A percentile compares a stretch with the other conserved stretches of the same genome.
Evolutionary conservation across 2,797 vertebrate genomes (phyloP).

Genomic region (Cirrhinus molitorella): DNA sequence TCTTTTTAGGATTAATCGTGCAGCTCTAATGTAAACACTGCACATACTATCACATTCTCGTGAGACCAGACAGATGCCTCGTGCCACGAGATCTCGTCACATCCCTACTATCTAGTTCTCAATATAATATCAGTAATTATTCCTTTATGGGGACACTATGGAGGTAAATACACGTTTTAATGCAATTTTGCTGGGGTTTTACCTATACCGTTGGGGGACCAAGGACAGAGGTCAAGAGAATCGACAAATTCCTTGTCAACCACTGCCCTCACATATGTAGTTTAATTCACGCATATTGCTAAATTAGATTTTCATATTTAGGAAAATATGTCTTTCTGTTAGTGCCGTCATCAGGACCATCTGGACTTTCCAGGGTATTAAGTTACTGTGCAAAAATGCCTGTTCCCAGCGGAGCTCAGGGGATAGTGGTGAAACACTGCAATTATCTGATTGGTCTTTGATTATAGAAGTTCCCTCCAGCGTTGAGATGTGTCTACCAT

Average conservation of each 20-base stretch:
- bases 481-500: constrained; percentile 75
- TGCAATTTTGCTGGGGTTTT: neutral
- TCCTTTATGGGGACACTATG: neutral
- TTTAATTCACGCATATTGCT: constrained; percentile 59
- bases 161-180: neutral
- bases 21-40: too few species aligned
- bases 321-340: constrained; percentile 68
- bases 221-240: neutral
- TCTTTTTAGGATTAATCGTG: too few species aligned
- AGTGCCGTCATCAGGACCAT: constrained; percentile 73
- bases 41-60: too few species aligned
- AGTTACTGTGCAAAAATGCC: constrained; percentile 73
- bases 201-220: neutral
- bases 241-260: constrained; percentile 8
- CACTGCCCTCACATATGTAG: constrained; percentile 38
- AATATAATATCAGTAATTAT: too few species aligned
- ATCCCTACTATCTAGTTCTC: too few species aligned
- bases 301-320: constrained; percentile 73
- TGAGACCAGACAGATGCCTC: too few species aligned
- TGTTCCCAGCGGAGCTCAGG: constrained; percentile 76
- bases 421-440: constrained; percentile 80
- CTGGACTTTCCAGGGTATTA: constrained; percentile 80
- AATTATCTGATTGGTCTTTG: constrained; percentile 85
- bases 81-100: too few species aligned
- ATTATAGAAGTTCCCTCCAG: constrained; percentile 76